A percentile compares a stretch with the other conserved stretches of the same genome.
Conservation (phyloP, 1,140 invertebrate species). For the Apolygus lucorum region DNA sequence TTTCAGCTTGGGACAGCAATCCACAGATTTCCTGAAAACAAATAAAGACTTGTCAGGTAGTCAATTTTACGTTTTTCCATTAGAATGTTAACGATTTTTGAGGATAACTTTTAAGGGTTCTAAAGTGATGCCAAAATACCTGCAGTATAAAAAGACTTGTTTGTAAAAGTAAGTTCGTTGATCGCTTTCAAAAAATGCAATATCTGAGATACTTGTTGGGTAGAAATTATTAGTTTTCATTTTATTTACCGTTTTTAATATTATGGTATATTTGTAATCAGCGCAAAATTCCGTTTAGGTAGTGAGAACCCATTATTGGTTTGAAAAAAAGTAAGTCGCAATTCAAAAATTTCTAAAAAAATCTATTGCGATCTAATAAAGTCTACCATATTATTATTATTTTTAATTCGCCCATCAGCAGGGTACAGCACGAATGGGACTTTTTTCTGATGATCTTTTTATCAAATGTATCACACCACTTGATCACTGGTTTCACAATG, state of each 20-base stretch:
- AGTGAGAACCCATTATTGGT: neutral
- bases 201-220: neutral
- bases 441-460: neutral
- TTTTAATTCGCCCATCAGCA: neutral
- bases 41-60: neutral
- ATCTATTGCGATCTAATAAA: neutral
- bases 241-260: too few species aligned
- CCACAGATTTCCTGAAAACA: constrained; percentile 35
- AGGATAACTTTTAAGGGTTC: neutral
- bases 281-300: neutral
- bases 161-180: neutral
- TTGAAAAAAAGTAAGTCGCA: neutral
- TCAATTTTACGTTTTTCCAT: neutral
- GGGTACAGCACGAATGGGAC: neutral
- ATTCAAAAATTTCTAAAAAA: neutral
- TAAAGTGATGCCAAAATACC: neutral
- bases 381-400: too few species aligned
- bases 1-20: constrained; percentile 50
- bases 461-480: neutral
- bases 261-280: neutral
- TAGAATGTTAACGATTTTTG: neutral
- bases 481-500: neutral
- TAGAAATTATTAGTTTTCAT: too few species aligned
- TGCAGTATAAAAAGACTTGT: neutral
- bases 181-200: neutral